Conservation (phyloP, 2,888 invertebrate species). For the Philhelius pedissequus region DNA sequence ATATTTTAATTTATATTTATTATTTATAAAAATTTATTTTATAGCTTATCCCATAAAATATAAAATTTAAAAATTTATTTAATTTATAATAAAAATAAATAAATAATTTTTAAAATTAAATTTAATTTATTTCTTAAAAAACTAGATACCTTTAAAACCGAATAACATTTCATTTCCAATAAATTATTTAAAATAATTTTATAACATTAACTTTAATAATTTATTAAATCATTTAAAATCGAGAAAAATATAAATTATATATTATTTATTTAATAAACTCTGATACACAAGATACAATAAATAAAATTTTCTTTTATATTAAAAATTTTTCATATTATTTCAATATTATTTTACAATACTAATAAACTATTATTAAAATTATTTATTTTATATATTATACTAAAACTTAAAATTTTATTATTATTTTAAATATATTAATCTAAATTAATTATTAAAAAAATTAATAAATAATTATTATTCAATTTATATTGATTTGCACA, state of each 20-base stretch:
- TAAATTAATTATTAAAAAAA: conserved; percentile 73
- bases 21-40: conserved; percentile 81
- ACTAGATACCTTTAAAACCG: conserved; percentile 85
- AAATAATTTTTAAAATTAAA: conserved; percentile 75
- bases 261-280: conserved; percentile 82
- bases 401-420: conserved; percentile 78
- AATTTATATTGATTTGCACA: conserved; percentile 78
- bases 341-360: conserved; percentile 82
- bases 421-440: conserved; percentile 78
- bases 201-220: conserved; percentile 81
- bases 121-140: conserved; percentile 83
- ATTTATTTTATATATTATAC: conserved; percentile 81
- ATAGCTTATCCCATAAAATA: conserved; percentile 83
- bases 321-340: conserved; percentile 80
- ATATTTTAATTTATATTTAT: conserved; percentile 77
- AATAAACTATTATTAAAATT: conserved; percentile 80
- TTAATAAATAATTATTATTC: conserved; percentile 74
- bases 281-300: conserved; percentile 87
- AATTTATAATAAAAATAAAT: conserved; percentile 74
- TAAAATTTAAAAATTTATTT: conserved; percentile 77
- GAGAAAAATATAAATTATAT: conserved; percentile 79
- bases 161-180: conserved; percentile 84
- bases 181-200: conserved; percentile 83
- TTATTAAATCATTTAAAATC: conserved; percentile 84
- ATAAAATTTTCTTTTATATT: conserved; percentile 81